These are phyloP conservation scores for Vireo griseus DNA, from an alignment of 2,797 vertebrate genomes.

Conservation along the genomic window DNA sequence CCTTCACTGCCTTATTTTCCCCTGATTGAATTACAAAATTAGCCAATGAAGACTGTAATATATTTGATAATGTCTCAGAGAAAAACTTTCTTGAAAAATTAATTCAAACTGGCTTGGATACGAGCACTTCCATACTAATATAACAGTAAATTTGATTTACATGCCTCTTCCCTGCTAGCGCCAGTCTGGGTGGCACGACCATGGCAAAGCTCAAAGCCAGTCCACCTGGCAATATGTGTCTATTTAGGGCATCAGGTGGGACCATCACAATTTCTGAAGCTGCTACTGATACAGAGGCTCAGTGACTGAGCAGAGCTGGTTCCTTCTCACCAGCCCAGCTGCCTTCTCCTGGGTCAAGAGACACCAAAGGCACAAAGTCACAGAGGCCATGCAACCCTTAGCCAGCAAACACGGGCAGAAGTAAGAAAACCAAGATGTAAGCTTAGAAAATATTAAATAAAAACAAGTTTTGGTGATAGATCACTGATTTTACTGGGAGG, in stretches of 20 bases:
- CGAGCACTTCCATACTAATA: not conserved
- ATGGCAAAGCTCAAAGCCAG: not conserved
- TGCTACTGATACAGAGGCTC: not conserved
- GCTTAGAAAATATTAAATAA: not conserved
- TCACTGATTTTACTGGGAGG: not conserved
- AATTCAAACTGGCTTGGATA: constrained; percentile 47
- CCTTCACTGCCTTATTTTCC: constrained; percentile 11
- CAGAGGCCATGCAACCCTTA: accelerated
- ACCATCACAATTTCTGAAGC: not conserved
- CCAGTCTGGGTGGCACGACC: not conserved
- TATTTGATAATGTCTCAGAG: not conserved
- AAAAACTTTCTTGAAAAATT: constrained; percentile 59
- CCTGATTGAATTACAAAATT: constrained; percentile 38
- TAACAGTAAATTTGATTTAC: constrained; percentile 43
- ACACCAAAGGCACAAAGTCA: not conserved
- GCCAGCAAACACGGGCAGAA: accelerated
- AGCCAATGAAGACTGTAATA: constrained; percentile 32
- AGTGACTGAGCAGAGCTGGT: not conserved
- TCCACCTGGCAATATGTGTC: not conserved
- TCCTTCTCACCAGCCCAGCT: not conserved
- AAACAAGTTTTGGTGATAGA: not conserved
- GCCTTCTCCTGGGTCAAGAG: accelerated
- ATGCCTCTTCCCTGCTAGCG: not conserved
- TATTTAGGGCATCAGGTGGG: not conserved
- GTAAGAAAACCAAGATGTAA: not conserved